Evolutionary conservation across 2,113 vertebrate genomes (phyloP).

Genomic region (Tyrannus savana): DNA sequence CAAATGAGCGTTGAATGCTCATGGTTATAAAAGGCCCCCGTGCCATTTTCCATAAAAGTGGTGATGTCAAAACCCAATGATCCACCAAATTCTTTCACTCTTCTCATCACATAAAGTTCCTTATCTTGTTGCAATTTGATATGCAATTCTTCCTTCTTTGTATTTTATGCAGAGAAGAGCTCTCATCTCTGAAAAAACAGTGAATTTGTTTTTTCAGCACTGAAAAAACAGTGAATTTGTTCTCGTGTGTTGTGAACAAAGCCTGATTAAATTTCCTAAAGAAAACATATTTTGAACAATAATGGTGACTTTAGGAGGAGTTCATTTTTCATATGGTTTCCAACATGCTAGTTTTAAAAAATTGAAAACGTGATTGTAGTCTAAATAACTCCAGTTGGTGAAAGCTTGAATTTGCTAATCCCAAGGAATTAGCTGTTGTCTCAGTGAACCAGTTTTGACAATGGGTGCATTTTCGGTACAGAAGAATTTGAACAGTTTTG

Average conservation of each 20-base stretch:
- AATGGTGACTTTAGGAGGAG: not conserved
- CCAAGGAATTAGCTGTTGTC: not conserved
- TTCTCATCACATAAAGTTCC: not conserved
- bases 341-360: not conserved
- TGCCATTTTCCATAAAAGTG: not conserved
- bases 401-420: not conserved
- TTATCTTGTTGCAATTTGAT: not conserved
- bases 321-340: not conserved
- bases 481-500: not conserved
- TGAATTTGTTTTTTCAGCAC: not conserved
- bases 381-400: not conserved
- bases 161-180: not conserved
- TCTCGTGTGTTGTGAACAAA: not conserved
- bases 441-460: not conserved
- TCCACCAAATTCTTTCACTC: conserved; percentile 24
- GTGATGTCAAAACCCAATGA: conserved; percentile 4
- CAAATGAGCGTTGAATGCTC: not conserved
- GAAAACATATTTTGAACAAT: not conserved
- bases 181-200: not conserved
- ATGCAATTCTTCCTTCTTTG: not conserved
- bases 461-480: not conserved
- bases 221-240: not conserved
- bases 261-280: not conserved
- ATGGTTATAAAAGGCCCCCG: not conserved
- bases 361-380: accelerated